Percentiles rank a stretch among this genome's conserved stretches.
Evolutionary conservation across 2,797 vertebrate genomes (phyloP).

Genomic region (Paramormyrops hopkinsi): DNA sequence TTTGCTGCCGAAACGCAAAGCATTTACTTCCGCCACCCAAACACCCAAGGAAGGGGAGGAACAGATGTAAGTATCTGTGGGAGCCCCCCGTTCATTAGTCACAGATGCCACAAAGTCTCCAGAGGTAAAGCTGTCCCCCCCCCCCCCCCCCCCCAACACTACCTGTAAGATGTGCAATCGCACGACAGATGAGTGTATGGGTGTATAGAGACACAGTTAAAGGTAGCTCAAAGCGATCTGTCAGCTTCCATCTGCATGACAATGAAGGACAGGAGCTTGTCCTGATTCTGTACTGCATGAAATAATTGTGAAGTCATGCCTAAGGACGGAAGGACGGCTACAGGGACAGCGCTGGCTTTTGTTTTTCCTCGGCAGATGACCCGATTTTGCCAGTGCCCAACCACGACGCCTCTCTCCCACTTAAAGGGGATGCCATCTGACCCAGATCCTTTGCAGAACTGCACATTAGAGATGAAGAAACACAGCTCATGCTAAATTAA

Average conservation of each 20-base stretch:
- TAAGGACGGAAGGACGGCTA: conserved; percentile 19
- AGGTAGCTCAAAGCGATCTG: conserved; percentile 9
- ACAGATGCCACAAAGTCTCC: conserved; percentile 19
- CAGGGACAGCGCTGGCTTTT: not conserved
- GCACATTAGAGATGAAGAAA: conserved; percentile 41
- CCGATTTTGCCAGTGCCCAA: not conserved
- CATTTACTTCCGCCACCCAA: conserved; percentile 21
- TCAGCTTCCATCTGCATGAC: not conserved
- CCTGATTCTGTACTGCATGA: conserved; percentile 24
- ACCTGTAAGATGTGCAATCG: not conserved
- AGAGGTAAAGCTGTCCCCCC: not conserved
- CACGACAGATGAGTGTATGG: not conserved
- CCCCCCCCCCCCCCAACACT: not conserved
- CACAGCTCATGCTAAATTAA: conserved; percentile 37
- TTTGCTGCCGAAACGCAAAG: not conserved
- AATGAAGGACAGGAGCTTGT: conserved; percentile 15
- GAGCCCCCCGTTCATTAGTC: conserved; percentile 33
- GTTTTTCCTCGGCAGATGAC: not conserved
- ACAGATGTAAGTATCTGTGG: conserved; percentile 22
- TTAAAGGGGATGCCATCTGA: conserved; percentile 37
- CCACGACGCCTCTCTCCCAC: not conserved
- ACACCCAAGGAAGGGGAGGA: conserved; percentile 24
- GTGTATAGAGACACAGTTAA: not conserved
- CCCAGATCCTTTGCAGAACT: conserved; percentile 44
- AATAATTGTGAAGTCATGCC: conserved; percentile 32